A percentile compares a stretch with the other conserved stretches of the same genome.
Conservation (phyloP, 2,113 vertebrate genomes). For the Rhinolophus ferrumequinum region DNA sequence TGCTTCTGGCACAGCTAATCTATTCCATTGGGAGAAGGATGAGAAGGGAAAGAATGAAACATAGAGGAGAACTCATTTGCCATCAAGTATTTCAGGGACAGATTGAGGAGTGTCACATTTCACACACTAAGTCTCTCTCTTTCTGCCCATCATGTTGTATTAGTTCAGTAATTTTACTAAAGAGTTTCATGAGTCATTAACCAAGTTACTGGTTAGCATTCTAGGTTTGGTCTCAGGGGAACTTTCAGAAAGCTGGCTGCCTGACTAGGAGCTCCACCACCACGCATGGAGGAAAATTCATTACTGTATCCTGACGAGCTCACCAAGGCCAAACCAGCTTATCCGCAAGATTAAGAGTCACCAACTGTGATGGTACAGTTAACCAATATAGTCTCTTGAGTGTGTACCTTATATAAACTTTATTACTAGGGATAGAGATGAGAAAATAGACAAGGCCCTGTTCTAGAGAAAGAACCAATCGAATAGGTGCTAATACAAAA, state of each 20-base stretch:
- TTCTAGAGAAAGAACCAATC: background rate
- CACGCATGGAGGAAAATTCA: background rate
- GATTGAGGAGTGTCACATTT: background rate
- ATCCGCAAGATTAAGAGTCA: background rate
- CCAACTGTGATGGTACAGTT: background rate
- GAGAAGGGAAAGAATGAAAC: background rate
- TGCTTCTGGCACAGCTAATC: background rate
- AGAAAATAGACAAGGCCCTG: background rate
- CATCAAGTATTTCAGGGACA: background rate
- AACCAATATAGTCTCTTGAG: background rate
- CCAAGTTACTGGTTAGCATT: background rate
- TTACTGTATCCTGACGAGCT: background rate
- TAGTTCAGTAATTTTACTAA: constrained; percentile 21
- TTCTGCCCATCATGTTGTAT: background rate
- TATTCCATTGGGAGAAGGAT: background rate
- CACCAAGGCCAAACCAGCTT: background rate
- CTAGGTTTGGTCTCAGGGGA: background rate
- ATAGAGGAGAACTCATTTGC: background rate
- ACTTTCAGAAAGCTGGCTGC: background rate
- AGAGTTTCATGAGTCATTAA: background rate
- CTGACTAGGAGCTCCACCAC: background rate
- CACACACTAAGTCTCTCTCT: background rate
- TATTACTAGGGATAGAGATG: background rate
- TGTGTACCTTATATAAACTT: background rate
- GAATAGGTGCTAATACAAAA: background rate